Evolutionary conservation across 2,888 invertebrate species (phyloP), one percentile per base, ranked within the genome.

Genomic region (Nomada ferruginata): DNA sequence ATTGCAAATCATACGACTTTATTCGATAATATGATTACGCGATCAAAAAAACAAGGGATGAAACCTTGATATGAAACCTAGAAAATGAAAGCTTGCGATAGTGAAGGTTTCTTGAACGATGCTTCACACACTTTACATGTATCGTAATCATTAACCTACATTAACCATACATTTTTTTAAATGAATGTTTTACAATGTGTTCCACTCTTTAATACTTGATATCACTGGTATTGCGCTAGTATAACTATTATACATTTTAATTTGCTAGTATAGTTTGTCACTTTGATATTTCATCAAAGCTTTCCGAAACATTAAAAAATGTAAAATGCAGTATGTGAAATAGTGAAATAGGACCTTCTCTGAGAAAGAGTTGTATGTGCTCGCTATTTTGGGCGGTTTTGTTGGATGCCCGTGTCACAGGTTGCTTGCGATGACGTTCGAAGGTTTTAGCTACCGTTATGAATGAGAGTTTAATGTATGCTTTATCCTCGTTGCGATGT

Each of bases 391-490:
- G 53, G 53, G 70, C 59, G 75, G 36, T 36, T 75, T 74, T 61
- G 55, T 65, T 63, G 44, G 72, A 76, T 69, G 63, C 60, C 36
- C 70, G 72, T 29, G 65, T 57, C 72, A 61, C 79, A 69, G 75
- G 61, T 29, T 74, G 76, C 66, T 52, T 73, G 73, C 76, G 78
- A 87, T 80, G 83, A 85, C 81, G 77, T 83, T 87, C 76, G 84
- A 86, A 89, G 85, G 87, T 83, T 87, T 86, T 64, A 85, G 84
- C 84, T 82, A 80, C 83, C 76, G 75, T 75, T 69, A 84, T 86
- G 89, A 86, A 89, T 87, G 85, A 85, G 82, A 84, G 75, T 82
- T 89, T 88, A 89, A 89, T 85, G 85, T 79, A 70, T 78, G 89
- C 89, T 90, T 89, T 89, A 89, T 90, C 90, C 83, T 81, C 64